These are phyloP conservation scores for Gadus macrocephalus DNA, from an alignment of 2,113 vertebrate genomes.

Conservation along the genomic window DNA sequence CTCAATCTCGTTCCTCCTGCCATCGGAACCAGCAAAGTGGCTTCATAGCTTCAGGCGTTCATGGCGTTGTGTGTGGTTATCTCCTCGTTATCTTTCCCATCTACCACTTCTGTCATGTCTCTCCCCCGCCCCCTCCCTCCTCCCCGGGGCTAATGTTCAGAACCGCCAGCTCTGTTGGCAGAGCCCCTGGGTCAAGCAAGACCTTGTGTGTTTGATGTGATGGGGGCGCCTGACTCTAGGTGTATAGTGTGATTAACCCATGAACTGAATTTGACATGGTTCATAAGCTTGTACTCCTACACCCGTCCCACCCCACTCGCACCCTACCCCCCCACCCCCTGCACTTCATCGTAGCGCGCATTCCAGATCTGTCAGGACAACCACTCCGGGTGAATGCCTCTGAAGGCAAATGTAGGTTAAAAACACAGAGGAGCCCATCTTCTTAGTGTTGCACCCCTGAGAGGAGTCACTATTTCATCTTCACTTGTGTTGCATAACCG, in stretches of 20 bases:
- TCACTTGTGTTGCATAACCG: constrained; percentile 58
- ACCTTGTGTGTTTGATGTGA: constrained; percentile 7
- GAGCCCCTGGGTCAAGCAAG: constrained; percentile 11
- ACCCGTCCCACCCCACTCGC: background rate
- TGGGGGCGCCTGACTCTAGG: constrained; percentile 5
- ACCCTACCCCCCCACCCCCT: constrained; percentile 4
- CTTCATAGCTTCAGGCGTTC: too few species aligned
- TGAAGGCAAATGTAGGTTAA: constrained; percentile 75
- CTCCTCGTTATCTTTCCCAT: constrained; percentile 2
- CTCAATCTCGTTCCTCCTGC: constrained; percentile 21
- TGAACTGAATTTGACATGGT: constrained; percentile 22
- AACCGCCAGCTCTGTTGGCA: constrained; percentile 23
- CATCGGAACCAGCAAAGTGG: background rate
- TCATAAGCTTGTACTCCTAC: constrained; percentile 21
- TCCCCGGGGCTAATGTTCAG: background rate
- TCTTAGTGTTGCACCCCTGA: constrained; percentile 61
- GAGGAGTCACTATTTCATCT: constrained; percentile 60
- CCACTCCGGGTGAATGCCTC: constrained; percentile 53
- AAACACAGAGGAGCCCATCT: constrained; percentile 67
- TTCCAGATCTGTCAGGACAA: constrained; percentile 48
- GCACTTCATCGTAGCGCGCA: constrained; percentile 35
- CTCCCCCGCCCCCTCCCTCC: background rate
- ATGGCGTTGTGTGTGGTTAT: background rate
- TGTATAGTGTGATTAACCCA: constrained; percentile 36
- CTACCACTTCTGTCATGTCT: background rate